A percentile compares a stretch with the other conserved stretches of the same genome.
Evolutionary conservation across 64 coral and sea anemone genomes (phyloP).

Genomic region (Acropora tenuis): DNA sequence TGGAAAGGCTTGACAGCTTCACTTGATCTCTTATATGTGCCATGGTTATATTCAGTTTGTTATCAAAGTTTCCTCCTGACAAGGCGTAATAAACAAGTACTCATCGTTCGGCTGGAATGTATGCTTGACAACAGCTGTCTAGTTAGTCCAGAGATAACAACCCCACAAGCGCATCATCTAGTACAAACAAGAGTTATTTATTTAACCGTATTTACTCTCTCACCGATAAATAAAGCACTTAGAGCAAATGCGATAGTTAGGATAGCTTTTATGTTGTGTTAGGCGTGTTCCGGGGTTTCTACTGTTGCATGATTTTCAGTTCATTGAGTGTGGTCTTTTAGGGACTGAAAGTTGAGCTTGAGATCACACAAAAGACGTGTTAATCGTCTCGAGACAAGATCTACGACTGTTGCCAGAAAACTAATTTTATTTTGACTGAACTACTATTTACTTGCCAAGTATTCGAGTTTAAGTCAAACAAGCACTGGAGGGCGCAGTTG

Average conservation of each 20-base stretch:
- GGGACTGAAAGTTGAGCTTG: slow-evolving; percentile 25
- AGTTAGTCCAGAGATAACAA: slow-evolving; percentile 42
- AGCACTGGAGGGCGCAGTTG: neutral
- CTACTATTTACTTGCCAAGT: neutral
- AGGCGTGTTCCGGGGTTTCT: neutral
- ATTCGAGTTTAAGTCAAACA: neutral
- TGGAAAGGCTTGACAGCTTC: neutral
- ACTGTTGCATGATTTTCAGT: neutral
- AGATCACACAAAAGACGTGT: slow-evolving; percentile 41
- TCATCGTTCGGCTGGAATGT: slow-evolving; percentile 17
- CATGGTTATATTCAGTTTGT: neutral
- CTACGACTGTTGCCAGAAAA: slow-evolving; percentile 33
- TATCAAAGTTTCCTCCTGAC: slow-evolving; percentile 21
- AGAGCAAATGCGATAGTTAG: neutral
- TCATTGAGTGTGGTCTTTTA: slow-evolving; percentile 38
- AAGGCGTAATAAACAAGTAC: neutral
- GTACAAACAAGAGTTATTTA: slow-evolving; percentile 34
- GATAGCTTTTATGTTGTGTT: slow-evolving; percentile 10
- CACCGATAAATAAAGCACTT: neutral
- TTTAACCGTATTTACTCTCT: slow-evolving; percentile 36
- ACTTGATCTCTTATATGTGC: neutral
- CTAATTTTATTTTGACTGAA: slow-evolving; percentile 17
- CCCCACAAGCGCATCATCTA: neutral
- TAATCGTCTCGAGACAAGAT: slow-evolving; percentile 43
- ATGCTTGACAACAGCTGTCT: slow-evolving; percentile 29